Evolutionary conservation across 2,888 invertebrate genomes (phyloP), one percentile per base, ranked within the genome.

Genomic region (Psylliodes chrysocephalus): DNA sequence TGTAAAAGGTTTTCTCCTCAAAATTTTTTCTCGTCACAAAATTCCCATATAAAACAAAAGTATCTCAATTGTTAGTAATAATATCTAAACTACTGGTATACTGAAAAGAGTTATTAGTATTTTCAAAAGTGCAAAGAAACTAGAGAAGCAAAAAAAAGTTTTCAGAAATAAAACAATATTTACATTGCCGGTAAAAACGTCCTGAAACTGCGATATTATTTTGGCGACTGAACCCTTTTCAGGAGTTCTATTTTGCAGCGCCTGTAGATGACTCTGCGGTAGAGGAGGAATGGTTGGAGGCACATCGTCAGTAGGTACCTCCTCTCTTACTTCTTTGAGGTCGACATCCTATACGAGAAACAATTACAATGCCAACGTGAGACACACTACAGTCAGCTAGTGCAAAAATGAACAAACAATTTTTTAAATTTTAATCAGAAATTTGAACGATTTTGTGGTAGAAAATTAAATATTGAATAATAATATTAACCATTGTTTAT

Each of bases 131-230:
- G 38, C 25, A 30, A 64, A 59, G 55, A n/a, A 66, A 69, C 52
- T 51, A 22, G 22, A 22, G 6, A 65, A 63, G 59, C 46, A 66
- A 68, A 64, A 46, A 60, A 60, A 64, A 33, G n/a, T 35, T 6
- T 12, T 35, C 14, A 35, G n/a, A 35, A 35, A 35, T n/a, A 30
- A 68, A 65, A 63, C 54, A 57, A 71, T 73, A 76, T 77, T 80
- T 80, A 81, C 79, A 74, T 72, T 71, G 71, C 53, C 79, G 65
- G 74, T 73, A 74, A 75, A 79, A 62, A 78, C 76, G 64, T 82
- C 82, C 77, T 83, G 82, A 71, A 83, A 83, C 64, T 82, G 82
- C 15, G 82, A 82, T 63, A 83, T 79, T 44, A 83, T 83, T 79
- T 83, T 82, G 57, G 82, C 82, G 25, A 10, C 10, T 17, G 77